phyloP scores from a whole-genome alignment of 2,113 vertebrate species.

The Oryzias curvinotus region DNA sequence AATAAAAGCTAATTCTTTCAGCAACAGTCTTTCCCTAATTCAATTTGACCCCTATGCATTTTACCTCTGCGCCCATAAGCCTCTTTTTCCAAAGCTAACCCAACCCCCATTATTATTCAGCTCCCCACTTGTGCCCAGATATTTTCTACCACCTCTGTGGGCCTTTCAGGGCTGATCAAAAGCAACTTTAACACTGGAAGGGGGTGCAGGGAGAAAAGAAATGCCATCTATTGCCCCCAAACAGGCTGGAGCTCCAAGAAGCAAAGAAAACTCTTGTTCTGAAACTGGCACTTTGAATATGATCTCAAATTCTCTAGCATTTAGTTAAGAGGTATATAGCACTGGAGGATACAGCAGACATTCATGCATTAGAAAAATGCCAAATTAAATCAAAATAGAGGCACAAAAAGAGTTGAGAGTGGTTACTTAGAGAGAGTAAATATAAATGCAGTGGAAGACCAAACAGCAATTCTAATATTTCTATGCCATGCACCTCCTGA shows the following conservation, averaged over 20 bases:
- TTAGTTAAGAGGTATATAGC: too few species aligned
- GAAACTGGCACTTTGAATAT: too few species aligned
- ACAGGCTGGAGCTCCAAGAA: slow-evolving; percentile 9
- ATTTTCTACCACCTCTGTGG: slow-evolving; percentile 51
- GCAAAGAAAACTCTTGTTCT: neutral
- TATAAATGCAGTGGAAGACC: slow-evolving; percentile 5
- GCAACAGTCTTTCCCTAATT: slow-evolving; percentile 49
- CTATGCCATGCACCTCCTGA: slow-evolving; percentile 51
- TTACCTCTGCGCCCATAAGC: slow-evolving; percentile 47
- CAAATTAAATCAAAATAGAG: too few species aligned
- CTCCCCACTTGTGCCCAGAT: slow-evolving; percentile 34
- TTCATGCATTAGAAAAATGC: too few species aligned
- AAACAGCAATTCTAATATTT: slow-evolving; percentile 8
- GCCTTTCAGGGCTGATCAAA: slow-evolving; percentile 66
- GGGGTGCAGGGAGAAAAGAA: slow-evolving; percentile 47
- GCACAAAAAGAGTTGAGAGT: neutral
- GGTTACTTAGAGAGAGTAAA: neutral
- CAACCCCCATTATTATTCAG: slow-evolving; percentile 24
- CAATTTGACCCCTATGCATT: slow-evolving; percentile 43
- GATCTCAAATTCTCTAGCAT: too few species aligned
- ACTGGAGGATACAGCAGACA: too few species aligned
- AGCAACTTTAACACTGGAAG: slow-evolving; percentile 65
- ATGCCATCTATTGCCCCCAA: slow-evolving; percentile 15
- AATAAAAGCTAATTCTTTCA: slow-evolving; percentile 58
- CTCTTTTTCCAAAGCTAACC: slow-evolving; percentile 41